Percentiles rank a stretch among this genome's conserved stretches.
Conservation (phyloP, 2,113 vertebrate species). For the Saguinus midas region DNA sequence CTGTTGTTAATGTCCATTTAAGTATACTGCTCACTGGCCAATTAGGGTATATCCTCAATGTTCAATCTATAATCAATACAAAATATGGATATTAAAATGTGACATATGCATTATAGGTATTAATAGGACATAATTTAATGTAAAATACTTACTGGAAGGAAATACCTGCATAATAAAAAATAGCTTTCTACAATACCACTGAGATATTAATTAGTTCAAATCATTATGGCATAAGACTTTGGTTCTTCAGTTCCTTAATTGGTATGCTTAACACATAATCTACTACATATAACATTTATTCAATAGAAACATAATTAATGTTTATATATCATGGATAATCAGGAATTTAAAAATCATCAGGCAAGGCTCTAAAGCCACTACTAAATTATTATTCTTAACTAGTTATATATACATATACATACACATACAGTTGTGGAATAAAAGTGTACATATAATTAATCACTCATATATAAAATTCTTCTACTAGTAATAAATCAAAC, state of each 20-base stretch:
- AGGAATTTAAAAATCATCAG: conserved; percentile 2
- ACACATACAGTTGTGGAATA: neutral
- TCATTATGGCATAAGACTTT: neutral
- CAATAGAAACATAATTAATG: neutral
- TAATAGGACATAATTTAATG: neutral
- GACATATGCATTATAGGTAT: neutral
- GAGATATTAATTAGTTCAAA: conserved; percentile 20
- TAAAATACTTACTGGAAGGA: neutral
- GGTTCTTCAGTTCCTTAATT: neutral
- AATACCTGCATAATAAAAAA: neutral
- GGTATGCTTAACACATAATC: neutral
- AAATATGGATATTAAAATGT: neutral
- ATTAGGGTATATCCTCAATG: too few relatives aligned
- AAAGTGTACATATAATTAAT: neutral
- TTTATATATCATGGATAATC: neutral
- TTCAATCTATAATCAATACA: neutral
- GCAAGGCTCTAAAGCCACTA: neutral
- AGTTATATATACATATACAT: neutral
- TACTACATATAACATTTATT: conserved; percentile 23
- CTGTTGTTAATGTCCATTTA: too few relatives aligned
- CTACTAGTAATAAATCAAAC: neutral
- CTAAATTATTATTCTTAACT: neutral
- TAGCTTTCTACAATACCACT: neutral
- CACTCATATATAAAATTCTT: neutral
- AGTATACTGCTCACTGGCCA: too few relatives aligned